Conservation (phyloP, 2,797 vertebrate genomes). For the Apogon hyalosoma region DNA sequence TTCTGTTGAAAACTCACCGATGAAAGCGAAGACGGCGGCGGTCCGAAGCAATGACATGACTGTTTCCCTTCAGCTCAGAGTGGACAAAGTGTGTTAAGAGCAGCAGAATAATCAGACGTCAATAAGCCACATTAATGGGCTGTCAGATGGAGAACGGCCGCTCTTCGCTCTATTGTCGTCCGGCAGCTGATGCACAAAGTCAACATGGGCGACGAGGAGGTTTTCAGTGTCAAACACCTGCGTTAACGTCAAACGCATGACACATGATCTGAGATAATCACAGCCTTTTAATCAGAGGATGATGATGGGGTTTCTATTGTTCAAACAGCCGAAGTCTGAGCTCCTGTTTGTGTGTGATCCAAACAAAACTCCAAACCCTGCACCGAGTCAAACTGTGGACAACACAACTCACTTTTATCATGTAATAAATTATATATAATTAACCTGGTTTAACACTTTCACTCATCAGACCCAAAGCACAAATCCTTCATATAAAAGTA, state of each 20-base stretch:
- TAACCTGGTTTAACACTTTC: no score
- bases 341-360: no score
- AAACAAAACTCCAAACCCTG: no score
- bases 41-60: slow-evolving; percentile 44
- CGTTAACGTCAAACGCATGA: background rate
- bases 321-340: no score
- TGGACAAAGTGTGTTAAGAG: slow-evolving; percentile 27
- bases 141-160: background rate
- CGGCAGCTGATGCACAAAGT: slow-evolving; percentile 40
- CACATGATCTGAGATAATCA: background rate
- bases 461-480: no score
- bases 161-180: slow-evolving; percentile 25
- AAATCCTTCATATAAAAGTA: no score
- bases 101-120: slow-evolving; percentile 2
- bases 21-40: slow-evolving; percentile 8
- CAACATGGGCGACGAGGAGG: slow-evolving; percentile 20
- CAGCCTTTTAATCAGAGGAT: no score
- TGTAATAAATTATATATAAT: no score
- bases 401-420: no score
- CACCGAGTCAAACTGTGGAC: no score
- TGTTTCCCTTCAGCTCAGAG: background rate
- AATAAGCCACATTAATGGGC: background rate
- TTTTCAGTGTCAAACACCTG: background rate
- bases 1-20: slow-evolving; percentile 43
- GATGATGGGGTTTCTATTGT: no score